Evolutionary conservation across 2,888 invertebrate genomes (phyloP), one percentile per base, ranked within the genome.

Genomic region (Tenthredo scrophulariae): DNA sequence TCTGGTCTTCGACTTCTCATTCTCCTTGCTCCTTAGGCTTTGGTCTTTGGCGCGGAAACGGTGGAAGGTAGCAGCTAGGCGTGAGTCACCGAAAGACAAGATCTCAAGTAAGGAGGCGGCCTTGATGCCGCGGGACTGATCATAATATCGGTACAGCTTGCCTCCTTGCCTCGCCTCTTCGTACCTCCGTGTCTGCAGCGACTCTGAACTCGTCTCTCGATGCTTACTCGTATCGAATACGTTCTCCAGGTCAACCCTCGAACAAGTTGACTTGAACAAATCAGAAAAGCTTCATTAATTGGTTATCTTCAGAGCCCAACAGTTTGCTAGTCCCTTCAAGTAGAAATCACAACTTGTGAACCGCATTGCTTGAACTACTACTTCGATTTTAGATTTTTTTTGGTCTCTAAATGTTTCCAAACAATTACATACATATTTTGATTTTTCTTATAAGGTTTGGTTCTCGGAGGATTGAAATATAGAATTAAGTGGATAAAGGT

Each of bases 61-160:
- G 86, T 87, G 87, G 87, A 88, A 87, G 87, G 86, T 84, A 86
- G 88, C 87, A 87, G 87, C 88, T 86, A 88, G 86, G 87, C 87
- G 86, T 88, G 88, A 88, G 88, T 88, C 88, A 83, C 83, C 70
- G 29, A 70, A 88, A 90, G 90, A 91, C 90, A 91, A 91, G 90
- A 91, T 90, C 91, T 89, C 89, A 89, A 86, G 90, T 91, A 90
- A 90, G 90, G 91, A 90, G 89, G 90, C 91, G 91, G 89, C 91
- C 91, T 91, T 91, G 90, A 89, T 90, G 90, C 89, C 86, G 89
- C 89, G 86, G 90, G 91, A 91, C 90, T 89, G 89, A 90, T 89
- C 86, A 88, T 89, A 90, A 90, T 90, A 90, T 90, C 90, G 89
- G 88, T 88, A 90, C 88, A 86, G 87, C 88, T 87, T 85, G 80